A percentile compares a stretch with the other conserved stretches of the same genome.
Evolutionary conservation across 2,888 invertebrate species (phyloP).

Genomic region (Drosophila quinaria): DNA sequence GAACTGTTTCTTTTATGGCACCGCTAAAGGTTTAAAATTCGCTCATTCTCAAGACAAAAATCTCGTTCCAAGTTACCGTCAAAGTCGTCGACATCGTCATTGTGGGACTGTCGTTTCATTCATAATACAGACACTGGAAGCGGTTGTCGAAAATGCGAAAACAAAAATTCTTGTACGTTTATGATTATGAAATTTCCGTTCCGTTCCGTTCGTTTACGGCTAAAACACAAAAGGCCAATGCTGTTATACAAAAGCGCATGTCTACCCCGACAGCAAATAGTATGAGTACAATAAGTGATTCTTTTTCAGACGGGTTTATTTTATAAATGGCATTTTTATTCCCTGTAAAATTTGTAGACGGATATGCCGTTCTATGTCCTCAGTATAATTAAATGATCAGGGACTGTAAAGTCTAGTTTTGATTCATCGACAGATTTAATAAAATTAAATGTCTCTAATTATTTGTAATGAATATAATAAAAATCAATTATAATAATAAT

Average conservation of each 20-base stretch:
- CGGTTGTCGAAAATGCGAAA: slow-evolving; percentile 54
- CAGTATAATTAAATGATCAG: no score
- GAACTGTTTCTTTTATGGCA: slow-evolving; percentile 72
- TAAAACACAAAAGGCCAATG: slow-evolving; percentile 50
- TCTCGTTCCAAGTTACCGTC: slow-evolving; percentile 38
- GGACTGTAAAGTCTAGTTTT: no score
- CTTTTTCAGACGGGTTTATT: slow-evolving; percentile 36
- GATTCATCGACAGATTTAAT: no score
- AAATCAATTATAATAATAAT: no score
- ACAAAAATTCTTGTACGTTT: slow-evolving; percentile 56
- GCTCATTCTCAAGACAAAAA: slow-evolving; percentile 36
- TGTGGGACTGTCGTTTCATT: slow-evolving; percentile 57
- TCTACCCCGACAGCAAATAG: slow-evolving; percentile 35
- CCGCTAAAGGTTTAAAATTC: slow-evolving; percentile 61
- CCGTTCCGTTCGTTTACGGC: slow-evolving; percentile 67
- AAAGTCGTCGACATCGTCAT: slow-evolving; percentile 25
- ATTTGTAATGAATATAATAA: no score
- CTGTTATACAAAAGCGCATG: slow-evolving; percentile 59
- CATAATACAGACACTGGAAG: slow-evolving; percentile 36
- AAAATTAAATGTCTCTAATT: no score
- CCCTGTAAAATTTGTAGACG: slow-evolving; percentile 19
- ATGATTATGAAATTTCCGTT: slow-evolving; percentile 79
- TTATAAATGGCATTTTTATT: slow-evolving; percentile 47
- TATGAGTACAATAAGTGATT: slow-evolving; percentile 43
- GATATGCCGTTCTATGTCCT: background rate